A percentile compares a stretch with the other conserved stretches of the same genome.
Evolutionary conservation across 2,888 invertebrate genomes (phyloP).

Genomic region (Bellardia pandia): DNA sequence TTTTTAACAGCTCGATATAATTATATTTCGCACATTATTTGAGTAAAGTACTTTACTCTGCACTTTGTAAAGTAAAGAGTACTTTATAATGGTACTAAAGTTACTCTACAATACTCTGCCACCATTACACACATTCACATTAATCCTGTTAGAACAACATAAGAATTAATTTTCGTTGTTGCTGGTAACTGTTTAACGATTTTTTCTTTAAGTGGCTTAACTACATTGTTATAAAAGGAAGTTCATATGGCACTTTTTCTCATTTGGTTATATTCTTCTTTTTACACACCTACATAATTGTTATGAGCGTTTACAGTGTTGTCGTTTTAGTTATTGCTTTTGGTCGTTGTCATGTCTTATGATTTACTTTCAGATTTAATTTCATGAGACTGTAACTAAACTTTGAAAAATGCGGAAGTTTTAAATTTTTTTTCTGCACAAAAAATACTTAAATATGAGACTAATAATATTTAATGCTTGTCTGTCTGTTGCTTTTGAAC

Average conservation of each 20-base stretch:
- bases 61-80: too few relatives aligned
- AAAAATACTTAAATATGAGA: slow-evolving; percentile 10
- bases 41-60: too few relatives aligned
- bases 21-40: too few relatives aligned
- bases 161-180: not conserved
- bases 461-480: not conserved
- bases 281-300: not conserved
- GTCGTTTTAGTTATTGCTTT: not conserved
- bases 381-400: slow-evolving; percentile 33
- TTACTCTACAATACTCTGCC: not conserved
- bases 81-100: too few relatives aligned
- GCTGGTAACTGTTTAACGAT: not conserved
- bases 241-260: slow-evolving; percentile 34
- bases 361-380: slow-evolving; percentile 27
- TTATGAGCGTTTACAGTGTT: slow-evolving; percentile 1
- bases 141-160: not conserved
- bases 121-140: too few relatives aligned
- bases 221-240: slow-evolving; percentile 21
- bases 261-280: not conserved
- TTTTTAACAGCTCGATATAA: too few relatives aligned
- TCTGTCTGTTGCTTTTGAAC: slow-evolving; percentile 13
- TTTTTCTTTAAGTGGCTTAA: slow-evolving; percentile 36
- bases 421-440: not conserved
- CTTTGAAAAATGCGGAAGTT: slow-evolving; percentile 11
- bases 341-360: slow-evolving; percentile 27